phyloP scores from a whole-genome alignment of 1,140 invertebrate species.

The Metaphire vulgaris region DNA sequence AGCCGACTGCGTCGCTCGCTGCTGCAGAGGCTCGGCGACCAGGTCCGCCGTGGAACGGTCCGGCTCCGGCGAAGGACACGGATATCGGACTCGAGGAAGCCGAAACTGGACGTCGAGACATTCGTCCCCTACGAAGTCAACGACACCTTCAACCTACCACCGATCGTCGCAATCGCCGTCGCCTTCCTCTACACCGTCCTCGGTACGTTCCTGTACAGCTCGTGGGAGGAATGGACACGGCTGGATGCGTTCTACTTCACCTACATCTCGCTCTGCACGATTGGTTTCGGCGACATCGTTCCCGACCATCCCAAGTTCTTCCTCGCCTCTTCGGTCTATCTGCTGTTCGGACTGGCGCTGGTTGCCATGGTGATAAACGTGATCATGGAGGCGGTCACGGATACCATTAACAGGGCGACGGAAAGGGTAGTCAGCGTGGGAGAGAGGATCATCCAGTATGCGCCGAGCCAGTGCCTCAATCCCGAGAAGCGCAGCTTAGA shows the following conservation, averaged over 20 bases:
- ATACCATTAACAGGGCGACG: constrained; percentile 27
- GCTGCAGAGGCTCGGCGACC: not conserved
- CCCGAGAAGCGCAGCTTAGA: too few species aligned
- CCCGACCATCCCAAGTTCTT: constrained; percentile 74
- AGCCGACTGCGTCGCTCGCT: not conserved
- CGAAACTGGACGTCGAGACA: not conserved
- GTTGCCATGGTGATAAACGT: constrained; percentile 74
- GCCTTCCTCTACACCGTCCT: constrained; percentile 75
- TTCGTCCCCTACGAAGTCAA: constrained; percentile 57
- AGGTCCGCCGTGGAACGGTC: not conserved
- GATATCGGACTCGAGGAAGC: not conserved
- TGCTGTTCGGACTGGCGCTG: constrained; percentile 85
- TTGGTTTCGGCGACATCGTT: constrained; percentile 78
- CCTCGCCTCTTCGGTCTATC: constrained; percentile 78
- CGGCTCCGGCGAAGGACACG: not conserved
- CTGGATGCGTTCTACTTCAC: constrained; percentile 90
- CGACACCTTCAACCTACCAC: constrained; percentile 86
- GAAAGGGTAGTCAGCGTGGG: constrained; percentile 21
- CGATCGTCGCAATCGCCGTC: constrained; percentile 74
- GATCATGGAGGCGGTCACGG: constrained; percentile 54
- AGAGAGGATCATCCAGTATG: constrained; percentile 10
- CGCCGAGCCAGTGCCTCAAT: not conserved
- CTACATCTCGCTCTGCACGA: constrained; percentile 66
- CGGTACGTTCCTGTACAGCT: constrained; percentile 69
- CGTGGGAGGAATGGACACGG: constrained; percentile 67